Conservation (phyloP, 2,888 invertebrate species). For the Auanema sp. region DNA sequence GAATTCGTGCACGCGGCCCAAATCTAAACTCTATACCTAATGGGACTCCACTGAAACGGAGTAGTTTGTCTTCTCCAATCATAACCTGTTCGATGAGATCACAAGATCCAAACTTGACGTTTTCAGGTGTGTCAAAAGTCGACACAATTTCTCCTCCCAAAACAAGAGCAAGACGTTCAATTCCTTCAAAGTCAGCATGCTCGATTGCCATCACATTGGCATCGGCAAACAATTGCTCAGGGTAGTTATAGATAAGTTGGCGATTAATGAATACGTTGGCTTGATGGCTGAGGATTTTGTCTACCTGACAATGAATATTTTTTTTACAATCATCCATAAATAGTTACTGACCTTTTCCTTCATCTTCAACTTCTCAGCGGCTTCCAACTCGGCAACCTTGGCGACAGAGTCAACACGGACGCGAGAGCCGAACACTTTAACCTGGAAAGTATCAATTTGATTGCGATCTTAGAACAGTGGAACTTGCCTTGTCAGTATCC, state of each 20-base stretch:
- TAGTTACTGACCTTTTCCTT: conserved; percentile 79
- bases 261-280: conserved; percentile 97
- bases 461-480: too few species aligned
- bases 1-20: neutral
- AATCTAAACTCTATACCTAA: conserved; percentile 32
- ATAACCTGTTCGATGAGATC: conserved; percentile 95
- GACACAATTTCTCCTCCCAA: conserved; percentile 98
- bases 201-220: conserved; percentile 95
- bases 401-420: conserved; percentile 72
- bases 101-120: conserved; percentile 89
- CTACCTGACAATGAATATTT: conserved; percentile 68
- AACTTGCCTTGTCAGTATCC: conserved; percentile 93
- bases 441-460: too few species aligned
- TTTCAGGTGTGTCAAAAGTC: conserved; percentile 90
- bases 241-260: conserved; percentile 99
- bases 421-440: conserved; percentile 85
- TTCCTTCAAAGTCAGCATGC: conserved; percentile 99
- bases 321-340: neutral
- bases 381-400: conserved; percentile 92
- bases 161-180: conserved; percentile 92
- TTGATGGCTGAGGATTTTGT: conserved; percentile 88
- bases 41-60: conserved; percentile 75
- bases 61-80: conserved; percentile 92
- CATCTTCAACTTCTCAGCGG: conserved; percentile 99
- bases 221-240: conserved; percentile 97